A percentile compares a stretch with the other conserved stretches of the same genome.
Evolutionary conservation across 1,140 invertebrate species (phyloP).

Genomic region (Dermatophagoides farinae): DNA sequence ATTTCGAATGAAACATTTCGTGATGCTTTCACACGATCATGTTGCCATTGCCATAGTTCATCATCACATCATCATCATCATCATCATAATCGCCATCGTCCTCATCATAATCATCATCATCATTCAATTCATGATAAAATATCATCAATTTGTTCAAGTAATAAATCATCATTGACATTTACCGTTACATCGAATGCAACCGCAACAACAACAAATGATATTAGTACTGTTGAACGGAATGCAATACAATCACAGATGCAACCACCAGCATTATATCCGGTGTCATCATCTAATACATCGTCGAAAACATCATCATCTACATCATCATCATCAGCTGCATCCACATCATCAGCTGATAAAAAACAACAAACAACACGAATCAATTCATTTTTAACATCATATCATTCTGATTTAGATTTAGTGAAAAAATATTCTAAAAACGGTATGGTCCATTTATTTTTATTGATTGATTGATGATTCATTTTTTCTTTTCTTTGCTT

Average conservation of each 20-base stretch:
- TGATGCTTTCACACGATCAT: conserved; percentile 7
- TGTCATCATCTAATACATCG: background rate
- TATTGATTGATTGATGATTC: too few species aligned
- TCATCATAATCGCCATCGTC: background rate
- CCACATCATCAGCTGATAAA: background rate
- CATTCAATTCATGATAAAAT: background rate
- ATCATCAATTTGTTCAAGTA: background rate
- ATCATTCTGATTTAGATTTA: background rate
- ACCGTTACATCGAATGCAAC: too few species aligned
- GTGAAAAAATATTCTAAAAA: background rate
- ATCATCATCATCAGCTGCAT: background rate
- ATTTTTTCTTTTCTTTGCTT: too few species aligned
- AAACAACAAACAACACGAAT: background rate
- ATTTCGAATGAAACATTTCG: conserved; percentile 11
- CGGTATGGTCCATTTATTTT: too few species aligned
- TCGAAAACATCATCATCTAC: too few species aligned
- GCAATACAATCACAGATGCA: too few species aligned
- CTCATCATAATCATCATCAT: background rate
- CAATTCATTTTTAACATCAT: background rate
- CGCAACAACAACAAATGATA: too few species aligned
- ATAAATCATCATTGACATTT: too few species aligned
- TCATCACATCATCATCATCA: background rate
- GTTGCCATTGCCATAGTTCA: background rate
- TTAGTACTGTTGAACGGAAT: too few species aligned
- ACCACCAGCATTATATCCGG: background rate